Percentiles rank a stretch among this genome's conserved stretches.
Evolutionary conservation across 2,888 invertebrate species (phyloP).

Genomic region (Galerucella pusilla): DNA sequence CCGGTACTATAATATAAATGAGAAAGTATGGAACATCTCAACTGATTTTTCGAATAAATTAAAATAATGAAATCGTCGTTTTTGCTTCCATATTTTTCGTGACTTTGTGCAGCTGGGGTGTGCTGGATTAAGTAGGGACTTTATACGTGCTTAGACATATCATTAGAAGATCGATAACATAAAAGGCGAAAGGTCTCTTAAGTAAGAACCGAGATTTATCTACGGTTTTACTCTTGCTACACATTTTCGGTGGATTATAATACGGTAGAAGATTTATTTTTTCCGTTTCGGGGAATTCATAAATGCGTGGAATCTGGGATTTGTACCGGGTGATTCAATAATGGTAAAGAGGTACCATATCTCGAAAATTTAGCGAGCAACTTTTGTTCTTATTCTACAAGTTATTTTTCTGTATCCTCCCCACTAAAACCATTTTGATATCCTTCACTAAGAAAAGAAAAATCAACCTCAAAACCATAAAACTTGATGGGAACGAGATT

Average conservation of each 20-base stretch:
- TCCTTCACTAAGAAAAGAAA: too few relatives aligned
- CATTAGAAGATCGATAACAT: constrained; percentile 51
- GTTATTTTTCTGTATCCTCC: too few relatives aligned
- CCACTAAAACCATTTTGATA: too few relatives aligned
- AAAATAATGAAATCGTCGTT: constrained; percentile 18
- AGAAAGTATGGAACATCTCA: constrained; percentile 2
- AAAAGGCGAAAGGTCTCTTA: constrained; percentile 38
- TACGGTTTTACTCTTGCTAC: constrained; percentile 40
- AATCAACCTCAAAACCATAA: too few relatives aligned
- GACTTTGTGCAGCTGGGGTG: constrained; percentile 49
- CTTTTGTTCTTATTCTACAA: background rate
- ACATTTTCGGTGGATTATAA: constrained; percentile 39
- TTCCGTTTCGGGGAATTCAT: constrained; percentile 25
- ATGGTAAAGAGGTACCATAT: background rate
- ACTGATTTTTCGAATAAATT: background rate
- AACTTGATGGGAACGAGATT: too few relatives aligned
- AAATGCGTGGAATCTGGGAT: constrained; percentile 22
- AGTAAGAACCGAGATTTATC: constrained; percentile 40
- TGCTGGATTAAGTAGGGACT: constrained; percentile 49
- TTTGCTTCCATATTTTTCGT: constrained; percentile 19
- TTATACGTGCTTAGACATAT: constrained; percentile 55
- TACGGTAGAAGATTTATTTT: constrained; percentile 39
- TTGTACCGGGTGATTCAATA: background rate
- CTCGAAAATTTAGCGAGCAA: too few relatives aligned
- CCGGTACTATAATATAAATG: background rate